Percentiles rank a stretch among this genome's conserved stretches.
These are phyloP conservation scores for Clarias platycephalus DNA, from an alignment of 2,797 vertebrate genomes.

Conservation along the genomic window DNA sequence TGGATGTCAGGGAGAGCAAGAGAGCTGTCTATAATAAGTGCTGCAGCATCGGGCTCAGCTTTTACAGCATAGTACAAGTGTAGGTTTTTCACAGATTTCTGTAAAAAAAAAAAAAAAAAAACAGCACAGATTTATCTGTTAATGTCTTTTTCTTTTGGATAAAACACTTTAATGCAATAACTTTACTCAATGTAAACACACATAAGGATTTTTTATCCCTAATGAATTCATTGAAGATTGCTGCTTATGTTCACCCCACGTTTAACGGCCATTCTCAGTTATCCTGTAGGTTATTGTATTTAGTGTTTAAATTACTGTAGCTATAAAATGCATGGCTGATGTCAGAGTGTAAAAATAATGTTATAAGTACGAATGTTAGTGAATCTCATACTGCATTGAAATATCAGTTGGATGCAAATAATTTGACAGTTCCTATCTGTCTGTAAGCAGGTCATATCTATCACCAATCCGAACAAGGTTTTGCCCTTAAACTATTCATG, in stretches of 20 bases:
- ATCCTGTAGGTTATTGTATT: neutral
- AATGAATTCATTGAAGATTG: conserved; percentile 4
- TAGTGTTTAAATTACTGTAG: neutral
- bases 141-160: neutral
- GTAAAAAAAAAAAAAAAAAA: neutral
- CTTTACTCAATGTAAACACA: neutral
- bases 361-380: neutral
- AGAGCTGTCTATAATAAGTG: conserved; percentile 6
- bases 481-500: neutral
- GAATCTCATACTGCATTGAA: neutral
- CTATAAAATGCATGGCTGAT: neutral
- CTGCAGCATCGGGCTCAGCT: neutral
- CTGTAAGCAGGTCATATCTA: neutral
- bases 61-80: conserved; percentile 9
- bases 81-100: conserved; percentile 10
- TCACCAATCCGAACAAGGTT: neutral
- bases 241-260: neutral
- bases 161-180: neutral
- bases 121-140: neutral
- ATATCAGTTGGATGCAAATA: neutral
- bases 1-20: neutral
- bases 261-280: neutral
- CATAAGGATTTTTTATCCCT: neutral
- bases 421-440: neutral
- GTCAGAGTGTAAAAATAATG: neutral